These are phyloP conservation scores for Pheosia tremula DNA, from an alignment of 2,888 invertebrate genomes.

Conservation along the genomic window DNA sequence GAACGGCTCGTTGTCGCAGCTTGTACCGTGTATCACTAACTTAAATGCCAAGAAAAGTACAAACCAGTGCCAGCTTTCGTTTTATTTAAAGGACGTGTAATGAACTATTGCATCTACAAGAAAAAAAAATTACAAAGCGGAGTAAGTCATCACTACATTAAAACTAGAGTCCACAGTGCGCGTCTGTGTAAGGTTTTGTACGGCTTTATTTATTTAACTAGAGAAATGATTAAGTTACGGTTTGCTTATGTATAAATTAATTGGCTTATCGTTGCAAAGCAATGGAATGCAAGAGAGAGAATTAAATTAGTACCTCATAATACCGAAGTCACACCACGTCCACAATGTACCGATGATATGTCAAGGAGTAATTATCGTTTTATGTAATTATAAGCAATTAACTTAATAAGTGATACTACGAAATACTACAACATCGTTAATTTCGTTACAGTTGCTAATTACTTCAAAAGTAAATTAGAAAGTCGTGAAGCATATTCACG, in stretches of 20 bases:
- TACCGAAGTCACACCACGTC: neutral
- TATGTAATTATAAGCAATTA: neutral
- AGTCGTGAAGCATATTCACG: neutral
- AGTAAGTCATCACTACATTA: too few relatives aligned
- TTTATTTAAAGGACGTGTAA: neutral
- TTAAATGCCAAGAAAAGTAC: constrained; percentile 13
- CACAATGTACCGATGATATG: neutral
- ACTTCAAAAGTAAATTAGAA: neutral
- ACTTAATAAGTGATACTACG: neutral
- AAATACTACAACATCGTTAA: neutral
- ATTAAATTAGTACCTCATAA: neutral
- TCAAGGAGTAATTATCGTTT: neutral
- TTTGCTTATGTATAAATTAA: too few relatives aligned
- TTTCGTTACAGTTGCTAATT: neutral
- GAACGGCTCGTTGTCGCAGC: neutral
- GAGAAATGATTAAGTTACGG: too few relatives aligned
- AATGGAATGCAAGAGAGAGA: too few relatives aligned
- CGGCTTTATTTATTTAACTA: too few relatives aligned
- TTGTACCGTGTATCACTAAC: constrained; percentile 13
- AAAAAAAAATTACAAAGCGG: too few relatives aligned
- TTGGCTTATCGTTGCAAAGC: too few relatives aligned
- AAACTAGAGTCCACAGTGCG: too few relatives aligned
- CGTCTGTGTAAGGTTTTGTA: too few relatives aligned
- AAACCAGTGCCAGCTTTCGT: constrained; percentile 3
- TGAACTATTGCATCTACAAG: neutral